A percentile compares a stretch with the other conserved stretches of the same genome.
Conservation (phyloP, 2,113 vertebrate genomes). For the Salvelinus namaycush region DNA sequence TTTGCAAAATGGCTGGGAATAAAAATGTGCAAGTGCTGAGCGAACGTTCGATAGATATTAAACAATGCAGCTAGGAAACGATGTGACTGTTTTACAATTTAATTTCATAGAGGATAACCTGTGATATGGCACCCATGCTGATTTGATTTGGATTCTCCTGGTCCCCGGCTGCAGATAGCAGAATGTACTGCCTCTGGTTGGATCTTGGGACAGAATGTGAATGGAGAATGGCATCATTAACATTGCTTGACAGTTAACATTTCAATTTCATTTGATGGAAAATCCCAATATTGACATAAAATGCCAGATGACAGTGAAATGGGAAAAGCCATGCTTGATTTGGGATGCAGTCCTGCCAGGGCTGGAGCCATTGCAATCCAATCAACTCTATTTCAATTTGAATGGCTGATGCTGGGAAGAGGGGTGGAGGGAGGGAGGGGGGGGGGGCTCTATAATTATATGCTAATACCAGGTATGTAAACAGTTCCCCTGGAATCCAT, state of each 20-base stretch:
- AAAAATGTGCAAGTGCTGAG: constrained; percentile 58
- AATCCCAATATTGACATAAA: constrained; percentile 62
- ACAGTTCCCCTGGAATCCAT: neutral
- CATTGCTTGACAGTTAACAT: constrained; percentile 71
- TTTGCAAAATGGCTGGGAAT: constrained; percentile 63
- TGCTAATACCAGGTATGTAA: neutral
- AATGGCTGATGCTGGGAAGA: constrained; percentile 32
- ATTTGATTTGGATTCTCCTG: constrained; percentile 65
- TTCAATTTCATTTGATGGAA: constrained; percentile 65
- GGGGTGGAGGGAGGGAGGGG: neutral
- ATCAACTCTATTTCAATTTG: constrained; percentile 56
- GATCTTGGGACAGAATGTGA: constrained; percentile 26
- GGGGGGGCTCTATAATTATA: neutral
- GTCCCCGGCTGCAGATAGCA: constrained; percentile 30
- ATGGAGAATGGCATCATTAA: constrained; percentile 70
- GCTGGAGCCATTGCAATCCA: constrained; percentile 48
- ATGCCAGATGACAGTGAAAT: constrained; percentile 54
- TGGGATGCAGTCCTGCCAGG: constrained; percentile 36
- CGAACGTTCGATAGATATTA: constrained; percentile 66
- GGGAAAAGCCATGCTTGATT: constrained; percentile 30
- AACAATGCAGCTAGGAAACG: constrained; percentile 70
- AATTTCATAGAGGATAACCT: constrained; percentile 77
- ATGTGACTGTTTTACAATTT: constrained; percentile 71
- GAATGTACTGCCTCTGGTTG: constrained; percentile 7
- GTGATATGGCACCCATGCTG: constrained; percentile 41